Percentiles rank a stretch among this genome's conserved stretches.
Evolutionary conservation across 2,113 vertebrate species (phyloP).

Genomic region (Nothocercus julius): DNA sequence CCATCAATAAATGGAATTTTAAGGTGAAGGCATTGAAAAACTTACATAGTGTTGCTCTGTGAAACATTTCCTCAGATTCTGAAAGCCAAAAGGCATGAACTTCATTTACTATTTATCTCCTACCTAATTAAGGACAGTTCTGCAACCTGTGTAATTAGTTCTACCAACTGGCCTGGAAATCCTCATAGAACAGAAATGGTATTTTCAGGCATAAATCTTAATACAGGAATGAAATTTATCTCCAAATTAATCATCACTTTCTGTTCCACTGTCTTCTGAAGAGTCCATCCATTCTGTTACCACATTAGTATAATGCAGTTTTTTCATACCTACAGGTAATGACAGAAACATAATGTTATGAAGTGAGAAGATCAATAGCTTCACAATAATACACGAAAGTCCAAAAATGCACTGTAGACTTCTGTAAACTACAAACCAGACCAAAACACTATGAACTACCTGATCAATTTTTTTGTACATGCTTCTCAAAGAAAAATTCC

Average conservation of each 20-base stretch:
- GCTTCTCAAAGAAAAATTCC: not conserved
- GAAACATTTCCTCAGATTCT: not conserved
- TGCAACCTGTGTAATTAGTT: not conserved
- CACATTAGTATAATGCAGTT: not conserved
- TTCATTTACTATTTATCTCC: not conserved
- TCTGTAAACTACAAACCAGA: not conserved
- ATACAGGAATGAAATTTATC: not conserved
- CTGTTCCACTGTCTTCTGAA: slow-evolving; percentile 36
- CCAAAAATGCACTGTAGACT: too few species aligned
- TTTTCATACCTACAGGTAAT: not conserved
- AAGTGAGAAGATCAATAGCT: not conserved
- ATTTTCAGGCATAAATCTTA: not conserved
- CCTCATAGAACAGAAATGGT: not conserved
- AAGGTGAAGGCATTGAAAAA: not conserved
- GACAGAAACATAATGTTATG: not conserved
- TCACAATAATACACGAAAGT: not conserved
- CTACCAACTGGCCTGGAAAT: not conserved
- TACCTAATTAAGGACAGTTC: not conserved
- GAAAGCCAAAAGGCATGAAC: not conserved
- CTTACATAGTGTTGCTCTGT: not conserved
- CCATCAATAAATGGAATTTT: not conserved
- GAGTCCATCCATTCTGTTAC: not conserved
- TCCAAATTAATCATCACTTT: slow-evolving; percentile 61
- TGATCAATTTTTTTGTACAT: not conserved
- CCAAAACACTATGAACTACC: not conserved